Evolutionary conservation across 2,797 vertebrate genomes (phyloP), one percentile per base, ranked within the genome.

Genomic region (Phaenicophaeus curvirostris): DNA sequence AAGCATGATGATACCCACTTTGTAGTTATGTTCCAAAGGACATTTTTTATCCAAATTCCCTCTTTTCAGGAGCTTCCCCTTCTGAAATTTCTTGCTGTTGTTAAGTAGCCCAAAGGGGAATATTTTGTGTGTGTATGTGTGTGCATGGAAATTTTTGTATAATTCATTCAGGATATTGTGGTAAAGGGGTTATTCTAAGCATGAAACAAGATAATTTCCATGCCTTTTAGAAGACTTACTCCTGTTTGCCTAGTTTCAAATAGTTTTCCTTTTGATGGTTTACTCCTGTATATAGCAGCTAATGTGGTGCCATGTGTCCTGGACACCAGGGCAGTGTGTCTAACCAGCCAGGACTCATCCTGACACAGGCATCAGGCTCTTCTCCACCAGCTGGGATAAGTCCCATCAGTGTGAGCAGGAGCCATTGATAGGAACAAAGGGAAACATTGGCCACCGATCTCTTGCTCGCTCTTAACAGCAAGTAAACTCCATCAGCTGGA

Each of bases 131-230:
- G 0, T 75, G 20, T 63, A 16, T 4, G 0, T 10, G 30, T 8
- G 18, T 10, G 33, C 67, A 46, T 53, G 59, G 83, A 48, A 76
- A 85, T 51, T 89, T 90, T 57, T 77, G 25, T 48, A 59, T 79
- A 82, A 95, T 96, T 89, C 74, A 84, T 66, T 71, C 71, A 67
- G 84, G 81, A 95, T 89, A 87, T 87, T 82, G 77, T 78, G 44
- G 58, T 94, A 91, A 95, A 86, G 86, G 79, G 83, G 94, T 94
- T 95, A 88, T 95, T 94, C 66, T 94, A 86, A 95, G 90, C 94
- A 79, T 94, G 83, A 95, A 95, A 94, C 13, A 1, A 87, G 78
- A 59, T 81, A 15, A 90, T 91, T 94, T 93, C 89, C 91, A 94
- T 7, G 83, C 91, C 48, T 91, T 76, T 58, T 72, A 62, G 63